phyloP scores from a whole-genome alignment of 2,797 vertebrate species.

The Coranthus polyacanthus region DNA sequence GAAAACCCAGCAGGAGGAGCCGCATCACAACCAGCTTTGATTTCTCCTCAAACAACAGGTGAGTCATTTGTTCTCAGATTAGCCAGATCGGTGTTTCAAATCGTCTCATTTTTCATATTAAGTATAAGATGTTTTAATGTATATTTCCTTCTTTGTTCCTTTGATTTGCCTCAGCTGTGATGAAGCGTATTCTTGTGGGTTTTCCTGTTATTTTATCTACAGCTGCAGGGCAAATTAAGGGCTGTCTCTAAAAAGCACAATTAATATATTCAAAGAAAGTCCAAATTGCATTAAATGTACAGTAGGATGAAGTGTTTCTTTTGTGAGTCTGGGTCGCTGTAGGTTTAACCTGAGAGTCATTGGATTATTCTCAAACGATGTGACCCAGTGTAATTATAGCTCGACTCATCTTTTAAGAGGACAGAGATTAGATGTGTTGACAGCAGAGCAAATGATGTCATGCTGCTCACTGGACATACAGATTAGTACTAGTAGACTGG shows the following conservation, averaged over 20 bases:
- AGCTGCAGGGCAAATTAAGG: not conserved
- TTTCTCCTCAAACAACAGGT: slow-evolving; percentile 49
- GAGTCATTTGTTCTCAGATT: slow-evolving; percentile 32
- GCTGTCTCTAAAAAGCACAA: not conserved
- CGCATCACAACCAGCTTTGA: not conserved
- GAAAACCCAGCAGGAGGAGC: not conserved
- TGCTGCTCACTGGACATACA: not conserved
- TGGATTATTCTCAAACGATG: slow-evolving; percentile 68
- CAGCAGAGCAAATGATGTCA: slow-evolving; percentile 32
- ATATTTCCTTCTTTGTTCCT: too few species aligned
- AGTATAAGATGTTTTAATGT: too few species aligned
- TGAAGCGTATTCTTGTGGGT: not conserved
- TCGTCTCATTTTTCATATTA: too few species aligned
- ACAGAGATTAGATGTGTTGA: slow-evolving; percentile 69
- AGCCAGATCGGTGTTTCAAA: too few species aligned
- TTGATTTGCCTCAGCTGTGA: too few species aligned
- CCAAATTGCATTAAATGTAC: not conserved
- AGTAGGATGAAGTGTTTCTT: not conserved
- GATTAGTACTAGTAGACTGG: not conserved
- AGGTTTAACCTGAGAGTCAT: slow-evolving; percentile 51
- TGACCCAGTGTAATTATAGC: slow-evolving; percentile 68
- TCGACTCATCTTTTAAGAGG: slow-evolving; percentile 39
- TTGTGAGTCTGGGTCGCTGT: slow-evolving; percentile 7
- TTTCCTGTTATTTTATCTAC: not conserved
- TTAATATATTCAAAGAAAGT: fast-evolving